Evolutionary conservation across 2,113 vertebrate species (phyloP).

Genomic region (Malurus alboscapulatus): DNA sequence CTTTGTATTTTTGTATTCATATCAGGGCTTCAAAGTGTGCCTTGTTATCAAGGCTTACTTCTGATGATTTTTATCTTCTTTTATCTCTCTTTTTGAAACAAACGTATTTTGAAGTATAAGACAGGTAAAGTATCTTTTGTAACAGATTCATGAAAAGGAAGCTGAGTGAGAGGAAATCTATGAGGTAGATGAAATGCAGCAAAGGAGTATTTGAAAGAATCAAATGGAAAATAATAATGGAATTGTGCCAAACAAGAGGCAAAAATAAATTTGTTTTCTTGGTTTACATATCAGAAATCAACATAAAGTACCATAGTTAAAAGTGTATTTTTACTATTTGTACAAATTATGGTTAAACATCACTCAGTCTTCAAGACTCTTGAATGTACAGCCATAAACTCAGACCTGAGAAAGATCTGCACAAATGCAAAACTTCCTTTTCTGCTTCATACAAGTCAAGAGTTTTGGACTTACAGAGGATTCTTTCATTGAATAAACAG

Average conservation of each 20-base stretch:
- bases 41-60: constrained; percentile 35
- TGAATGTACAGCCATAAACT: neutral
- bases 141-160: neutral
- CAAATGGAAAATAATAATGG: neutral
- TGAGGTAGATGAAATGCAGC: neutral
- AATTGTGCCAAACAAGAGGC: neutral
- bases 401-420: neutral
- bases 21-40: constrained; percentile 44
- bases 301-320: neutral
- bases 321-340: neutral
- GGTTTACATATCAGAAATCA: neutral
- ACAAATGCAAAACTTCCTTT: neutral
- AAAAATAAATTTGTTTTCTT: neutral
- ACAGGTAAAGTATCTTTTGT: constrained; percentile 46
- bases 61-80: constrained; percentile 43
- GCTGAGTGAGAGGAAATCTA: neutral
- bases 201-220: constrained; percentile 3
- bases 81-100: constrained; percentile 57
- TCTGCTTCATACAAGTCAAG: neutral
- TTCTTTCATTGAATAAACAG: neutral
- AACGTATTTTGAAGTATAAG: constrained; percentile 57
- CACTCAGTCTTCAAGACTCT: neutral
- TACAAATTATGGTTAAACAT: neutral
- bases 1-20: neutral
- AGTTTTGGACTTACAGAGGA: neutral